Conservation (phyloP, 2,888 invertebrate species). For the Synergus laeviventris region DNA sequence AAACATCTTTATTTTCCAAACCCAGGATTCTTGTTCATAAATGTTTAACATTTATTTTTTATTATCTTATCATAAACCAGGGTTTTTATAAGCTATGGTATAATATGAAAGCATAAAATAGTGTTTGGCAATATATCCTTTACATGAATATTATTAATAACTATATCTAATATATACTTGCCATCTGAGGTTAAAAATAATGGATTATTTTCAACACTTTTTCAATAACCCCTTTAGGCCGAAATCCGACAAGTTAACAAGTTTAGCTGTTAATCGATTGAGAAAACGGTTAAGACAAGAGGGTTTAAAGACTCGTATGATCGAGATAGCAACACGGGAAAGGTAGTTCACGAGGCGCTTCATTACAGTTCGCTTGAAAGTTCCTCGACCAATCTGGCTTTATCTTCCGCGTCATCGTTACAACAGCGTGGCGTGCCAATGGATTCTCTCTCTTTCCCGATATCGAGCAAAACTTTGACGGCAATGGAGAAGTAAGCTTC, state of each 20-base stretch:
- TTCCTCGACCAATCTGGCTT: constrained; percentile 70
- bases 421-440: constrained; percentile 64
- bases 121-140: neutral
- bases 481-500: constrained; percentile 57
- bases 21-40: neutral
- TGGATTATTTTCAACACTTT: neutral
- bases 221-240: neutral
- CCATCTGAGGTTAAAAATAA: neutral
- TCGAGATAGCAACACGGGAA: constrained; percentile 64
- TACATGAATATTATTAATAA: neutral
- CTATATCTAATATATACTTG: neutral
- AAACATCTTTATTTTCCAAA: neutral
- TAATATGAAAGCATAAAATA: neutral
- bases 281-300: constrained; percentile 50
- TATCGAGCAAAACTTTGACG: constrained; percentile 63
- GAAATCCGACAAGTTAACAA: neutral
- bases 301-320: constrained; percentile 61
- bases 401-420: constrained; percentile 71
- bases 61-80: neutral
- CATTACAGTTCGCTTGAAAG: constrained; percentile 68
- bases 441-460: constrained; percentile 59
- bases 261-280: constrained; percentile 42
- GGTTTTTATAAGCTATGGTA: neutral
- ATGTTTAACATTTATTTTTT: neutral
- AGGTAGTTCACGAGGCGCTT: constrained; percentile 64